These are phyloP conservation scores for Gymnocheta viridis DNA, from an alignment of 2,888 invertebrate species.

Conservation along the genomic window DNA sequence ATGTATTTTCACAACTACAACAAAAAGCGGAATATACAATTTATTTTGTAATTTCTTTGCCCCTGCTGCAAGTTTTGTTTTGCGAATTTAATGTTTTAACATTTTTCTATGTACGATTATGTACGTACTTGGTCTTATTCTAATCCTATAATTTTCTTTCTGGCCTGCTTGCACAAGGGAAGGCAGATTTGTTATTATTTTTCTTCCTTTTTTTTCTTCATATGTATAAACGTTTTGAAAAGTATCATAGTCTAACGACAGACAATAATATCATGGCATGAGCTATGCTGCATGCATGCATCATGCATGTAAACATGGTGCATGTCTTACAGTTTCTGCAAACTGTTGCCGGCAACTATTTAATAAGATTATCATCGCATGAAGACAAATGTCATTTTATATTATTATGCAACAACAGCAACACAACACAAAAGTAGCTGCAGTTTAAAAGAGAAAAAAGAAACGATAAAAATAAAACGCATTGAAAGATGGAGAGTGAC, in stretches of 20 bases:
- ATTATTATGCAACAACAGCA: constrained; percentile 72
- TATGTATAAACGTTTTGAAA: constrained; percentile 41
- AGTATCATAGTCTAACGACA: constrained; percentile 11
- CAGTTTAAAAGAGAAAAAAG: not conserved
- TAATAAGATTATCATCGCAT: constrained; percentile 81
- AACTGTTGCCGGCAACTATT: constrained; percentile 72
- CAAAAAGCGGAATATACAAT: not conserved
- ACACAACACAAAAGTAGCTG: constrained; percentile 47
- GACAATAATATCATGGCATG: constrained; percentile 33
- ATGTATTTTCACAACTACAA: constrained; percentile 7
- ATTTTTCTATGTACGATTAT: no score
- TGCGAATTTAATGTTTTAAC: constrained; percentile 25
- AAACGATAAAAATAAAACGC: not conserved
- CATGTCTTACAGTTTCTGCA: not conserved
- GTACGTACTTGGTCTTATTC: not conserved
- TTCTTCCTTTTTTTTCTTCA: not conserved
- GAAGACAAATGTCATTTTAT: constrained; percentile 80
- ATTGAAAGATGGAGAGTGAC: not conserved
- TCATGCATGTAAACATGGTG: constrained; percentile 29
- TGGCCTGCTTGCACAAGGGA: constrained; percentile 24
- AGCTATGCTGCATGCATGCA: constrained; percentile 19
- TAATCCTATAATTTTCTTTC: constrained; percentile 59
- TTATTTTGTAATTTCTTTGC: not conserved
- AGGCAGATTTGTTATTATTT: not conserved
- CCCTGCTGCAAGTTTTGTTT: not conserved